Conservation (phyloP, 2,113 vertebrate genomes). For the Tetrax tetrax region DNA sequence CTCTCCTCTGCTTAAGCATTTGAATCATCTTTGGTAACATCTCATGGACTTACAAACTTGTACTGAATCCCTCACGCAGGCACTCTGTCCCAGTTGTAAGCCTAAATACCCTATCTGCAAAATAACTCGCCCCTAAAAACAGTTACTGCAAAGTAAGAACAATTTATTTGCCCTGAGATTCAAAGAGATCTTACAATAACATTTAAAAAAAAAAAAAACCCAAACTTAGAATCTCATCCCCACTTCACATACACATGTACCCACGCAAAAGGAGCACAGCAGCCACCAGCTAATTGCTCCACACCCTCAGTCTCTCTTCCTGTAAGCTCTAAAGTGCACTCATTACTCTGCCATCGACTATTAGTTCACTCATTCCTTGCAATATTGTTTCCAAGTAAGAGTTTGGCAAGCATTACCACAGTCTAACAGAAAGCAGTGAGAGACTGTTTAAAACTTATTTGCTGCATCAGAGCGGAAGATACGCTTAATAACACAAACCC, state of each 20-base stretch:
- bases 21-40: conserved; percentile 34
- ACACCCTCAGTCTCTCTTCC: background rate
- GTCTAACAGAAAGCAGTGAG: background rate
- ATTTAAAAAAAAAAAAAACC: background rate
- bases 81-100: background rate
- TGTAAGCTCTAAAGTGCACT: background rate
- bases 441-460: background rate
- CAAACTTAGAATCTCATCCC: background rate
- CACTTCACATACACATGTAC: background rate
- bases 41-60: background rate
- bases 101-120: background rate
- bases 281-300: background rate
- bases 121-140: background rate
- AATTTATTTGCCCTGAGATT: background rate
- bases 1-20: background rate
- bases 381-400: background rate
- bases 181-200: background rate
- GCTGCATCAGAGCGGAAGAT: background rate
- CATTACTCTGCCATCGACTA: background rate
- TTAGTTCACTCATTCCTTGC: background rate
- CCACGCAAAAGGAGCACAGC: background rate
- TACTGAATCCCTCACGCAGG: background rate
- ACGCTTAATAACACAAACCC: background rate
- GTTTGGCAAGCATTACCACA: background rate
- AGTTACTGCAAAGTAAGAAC: background rate